Percentiles rank a stretch among this genome's conserved stretches.
These are phyloP conservation scores for Struthidea cinerea DNA, from an alignment of 2,113 vertebrate species.

Conservation along the genomic window DNA sequence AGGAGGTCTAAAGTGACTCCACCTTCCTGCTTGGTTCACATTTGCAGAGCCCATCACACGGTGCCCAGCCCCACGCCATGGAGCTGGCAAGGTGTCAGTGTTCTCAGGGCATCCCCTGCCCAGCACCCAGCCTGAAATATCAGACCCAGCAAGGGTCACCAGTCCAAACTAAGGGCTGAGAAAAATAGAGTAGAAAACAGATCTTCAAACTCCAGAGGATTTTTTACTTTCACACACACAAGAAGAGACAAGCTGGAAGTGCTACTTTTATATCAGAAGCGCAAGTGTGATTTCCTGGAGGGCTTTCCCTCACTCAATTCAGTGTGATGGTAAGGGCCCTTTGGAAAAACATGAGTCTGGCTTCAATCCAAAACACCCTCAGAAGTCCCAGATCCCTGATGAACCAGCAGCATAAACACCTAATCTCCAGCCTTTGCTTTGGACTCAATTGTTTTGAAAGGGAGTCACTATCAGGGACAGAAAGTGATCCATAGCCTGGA, in stretches of 20 bases:
- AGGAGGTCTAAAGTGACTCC: background rate
- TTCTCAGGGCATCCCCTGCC: background rate
- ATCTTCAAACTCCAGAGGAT: background rate
- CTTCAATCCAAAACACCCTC: background rate
- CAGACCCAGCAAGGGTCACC: background rate
- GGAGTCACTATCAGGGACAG: background rate
- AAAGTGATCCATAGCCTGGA: background rate
- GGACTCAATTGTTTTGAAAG: background rate
- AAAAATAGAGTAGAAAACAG: background rate
- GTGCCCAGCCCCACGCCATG: rapidly evolving
- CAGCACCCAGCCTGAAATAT: background rate
- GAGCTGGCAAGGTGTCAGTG: background rate
- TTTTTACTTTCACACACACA: background rate
- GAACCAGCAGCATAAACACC: background rate
- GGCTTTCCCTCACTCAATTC: background rate
- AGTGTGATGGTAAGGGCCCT: background rate
- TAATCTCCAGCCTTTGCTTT: background rate
- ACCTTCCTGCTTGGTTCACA: rapidly evolving
- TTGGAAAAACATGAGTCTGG: background rate
- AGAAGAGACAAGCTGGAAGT: background rate
- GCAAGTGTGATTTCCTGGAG: background rate
- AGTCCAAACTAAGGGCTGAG: background rate
- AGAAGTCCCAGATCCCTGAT: background rate
- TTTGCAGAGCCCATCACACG: rapidly evolving
- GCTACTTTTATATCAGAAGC: background rate